Percentiles rank a stretch among this genome's conserved stretches.
Conservation (phyloP, 2,888 invertebrate genomes). For the Venusia cambrica region DNA sequence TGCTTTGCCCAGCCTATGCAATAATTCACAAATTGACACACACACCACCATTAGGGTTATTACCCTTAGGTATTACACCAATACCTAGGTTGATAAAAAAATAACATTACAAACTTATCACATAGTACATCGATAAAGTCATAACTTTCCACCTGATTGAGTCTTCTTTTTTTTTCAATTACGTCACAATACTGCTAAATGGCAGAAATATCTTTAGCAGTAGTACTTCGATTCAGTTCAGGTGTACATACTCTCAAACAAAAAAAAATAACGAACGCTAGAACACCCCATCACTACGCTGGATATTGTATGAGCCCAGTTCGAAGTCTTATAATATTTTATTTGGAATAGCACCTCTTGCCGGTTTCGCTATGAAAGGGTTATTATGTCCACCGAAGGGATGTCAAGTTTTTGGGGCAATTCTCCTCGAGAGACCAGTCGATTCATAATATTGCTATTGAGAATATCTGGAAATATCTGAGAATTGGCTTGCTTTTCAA, state of each 20-base stretch:
- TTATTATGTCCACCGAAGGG: conserved; percentile 32
- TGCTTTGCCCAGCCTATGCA: too few species aligned
- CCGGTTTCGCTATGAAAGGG: conserved; percentile 33
- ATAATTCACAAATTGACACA: too few species aligned
- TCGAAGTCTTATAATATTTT: conserved; percentile 33
- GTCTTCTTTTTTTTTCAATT: too few species aligned
- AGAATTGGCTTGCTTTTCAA: conserved; percentile 11
- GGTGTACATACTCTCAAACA: not conserved
- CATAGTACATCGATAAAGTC: too few species aligned
- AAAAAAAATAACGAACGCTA: not conserved
- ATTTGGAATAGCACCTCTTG: conserved; percentile 37
- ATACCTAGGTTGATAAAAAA: too few species aligned
- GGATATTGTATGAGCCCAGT: conserved; percentile 30
- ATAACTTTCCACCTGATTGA: too few species aligned
- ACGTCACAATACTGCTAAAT: too few species aligned
- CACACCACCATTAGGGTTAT: too few species aligned
- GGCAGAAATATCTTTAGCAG: too few species aligned
- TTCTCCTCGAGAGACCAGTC: conserved; percentile 21
- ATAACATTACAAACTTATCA: too few species aligned
- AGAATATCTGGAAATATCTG: conserved; percentile 6
- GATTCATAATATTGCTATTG: conserved; percentile 25
- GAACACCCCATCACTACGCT: conserved; percentile 19
- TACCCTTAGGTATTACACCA: too few species aligned
- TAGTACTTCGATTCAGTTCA: too few species aligned
- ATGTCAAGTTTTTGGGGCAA: conserved; percentile 26